Evolutionary conservation across 2,888 invertebrate genomes (phyloP), one percentile per base, ranked within the genome.

Genomic region (Monopis laevigella): DNA sequence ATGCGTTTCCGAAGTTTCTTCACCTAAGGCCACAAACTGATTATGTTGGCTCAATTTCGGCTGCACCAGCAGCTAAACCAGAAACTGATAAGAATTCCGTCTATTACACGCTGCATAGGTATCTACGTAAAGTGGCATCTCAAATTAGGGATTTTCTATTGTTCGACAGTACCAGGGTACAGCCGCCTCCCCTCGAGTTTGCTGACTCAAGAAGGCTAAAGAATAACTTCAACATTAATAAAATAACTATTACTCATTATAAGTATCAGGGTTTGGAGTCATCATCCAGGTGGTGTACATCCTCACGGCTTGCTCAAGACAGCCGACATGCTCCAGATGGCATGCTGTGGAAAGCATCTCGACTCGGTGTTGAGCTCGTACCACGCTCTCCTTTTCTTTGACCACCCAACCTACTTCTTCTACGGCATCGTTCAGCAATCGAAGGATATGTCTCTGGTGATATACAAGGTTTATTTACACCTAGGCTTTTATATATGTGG

Each of bases 211-310:
- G n/a, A n/a, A n/a, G n/a, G n/a, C n/a, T n/a, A n/a, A n/a, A n/a
- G n/a, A n/a, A n/a, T n/a, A n/a, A n/a, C n/a, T n/a, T n/a, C n/a
- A n/a, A n/a, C n/a, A n/a, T n/a, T n/a, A n/a, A n/a, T n/a, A n/a
- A n/a, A n/a, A n/a, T 24, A 24, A 24, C 6, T 7, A 6, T 21
- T 65, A 92, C 90, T 90, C 88, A 62, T 93, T 92, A 50, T 85
- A 84, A 2, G 73, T 69, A 51, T 90, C 88, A 1, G 92, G 91
- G 57, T 89, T 85, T 0, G 89, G 85, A 0, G 83, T 75, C 42
- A 84, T 73, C 64, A 88, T 86, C 92, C 93, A 93, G 50, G 88
- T 86, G 19, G 87, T 84, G 58, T 90, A 94, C 55, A 89, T 83
- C 8, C 82, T 69, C 3, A 86, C 85, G 0, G 92, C 87, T 43